These are phyloP conservation scores for fruit fly (Drosophila melanogaster) DNA, from an alignment of 1,140 invertebrate genomes.

Conservation along the genomic window DNA sequence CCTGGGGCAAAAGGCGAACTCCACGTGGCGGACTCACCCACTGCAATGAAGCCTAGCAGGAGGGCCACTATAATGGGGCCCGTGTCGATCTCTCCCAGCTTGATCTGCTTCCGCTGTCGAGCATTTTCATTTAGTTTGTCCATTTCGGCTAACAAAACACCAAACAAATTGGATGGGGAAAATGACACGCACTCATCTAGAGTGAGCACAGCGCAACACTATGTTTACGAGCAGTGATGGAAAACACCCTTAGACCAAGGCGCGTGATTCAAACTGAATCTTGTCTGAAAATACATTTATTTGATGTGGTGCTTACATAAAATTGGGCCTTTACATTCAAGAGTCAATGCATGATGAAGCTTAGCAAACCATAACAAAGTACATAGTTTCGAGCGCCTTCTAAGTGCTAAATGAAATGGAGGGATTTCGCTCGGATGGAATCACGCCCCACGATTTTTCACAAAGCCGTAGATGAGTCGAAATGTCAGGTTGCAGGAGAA, in stretches of 20 bases:
- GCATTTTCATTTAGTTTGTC: conserved; percentile 68
- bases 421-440: not conserved
- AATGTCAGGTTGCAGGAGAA: conserved; percentile 79
- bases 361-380: conserved; percentile 48
- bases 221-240: not conserved
- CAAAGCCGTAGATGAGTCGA: conserved; percentile 50
- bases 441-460: conserved; percentile 53
- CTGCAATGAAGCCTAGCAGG: conserved; percentile 85
- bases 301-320: conserved; percentile 32
- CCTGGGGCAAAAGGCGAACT: not conserved
- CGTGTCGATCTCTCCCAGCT: conserved; percentile 83
- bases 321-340: conserved; percentile 42
- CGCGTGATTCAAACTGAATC: conserved; percentile 20
- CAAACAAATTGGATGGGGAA: conserved; percentile 28
- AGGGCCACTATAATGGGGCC: conserved; percentile 85
- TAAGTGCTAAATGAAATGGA: conserved; percentile 31
- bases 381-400: conserved; percentile 13
- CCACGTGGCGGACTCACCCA: conserved; percentile 85
- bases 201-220: conserved; percentile 15
- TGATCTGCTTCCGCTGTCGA: conserved; percentile 53
- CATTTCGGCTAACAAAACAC: conserved; percentile 46
- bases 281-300: conserved; percentile 37
- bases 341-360: conserved; percentile 39
- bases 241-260: not conserved
- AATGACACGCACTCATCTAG: conserved; percentile 51